A percentile compares a stretch with the other conserved stretches of the same genome.
phyloP scores from a whole-genome alignment of 2,888 invertebrate genomes.

The Byasa hedistus region DNA sequence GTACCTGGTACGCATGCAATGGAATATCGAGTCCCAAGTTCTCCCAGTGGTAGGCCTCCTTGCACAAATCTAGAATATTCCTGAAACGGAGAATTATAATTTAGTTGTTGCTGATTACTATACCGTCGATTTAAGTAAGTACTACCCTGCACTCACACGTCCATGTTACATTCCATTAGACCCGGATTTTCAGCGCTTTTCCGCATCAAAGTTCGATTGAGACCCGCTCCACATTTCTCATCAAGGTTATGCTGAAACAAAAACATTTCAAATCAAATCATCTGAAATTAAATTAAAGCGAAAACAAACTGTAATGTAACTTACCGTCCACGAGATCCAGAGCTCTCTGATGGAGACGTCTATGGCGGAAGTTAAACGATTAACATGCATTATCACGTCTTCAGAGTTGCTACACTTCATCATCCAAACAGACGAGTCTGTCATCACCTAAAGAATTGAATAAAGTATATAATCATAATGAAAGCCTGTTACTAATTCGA shows the following conservation, averaged over 20 bases:
- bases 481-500: too few relatives aligned
- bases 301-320: constrained; percentile 1
- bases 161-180: constrained; percentile 89
- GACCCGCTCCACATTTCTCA: constrained; percentile 77
- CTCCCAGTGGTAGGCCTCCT: constrained; percentile 88
- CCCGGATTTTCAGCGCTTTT: constrained; percentile 82
- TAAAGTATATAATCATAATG: too few relatives aligned
- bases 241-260: constrained; percentile 75
- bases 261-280: neutral
- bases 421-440: constrained; percentile 86
- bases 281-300: neutral
- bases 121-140: too few relatives aligned
- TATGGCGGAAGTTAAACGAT: constrained; percentile 80
- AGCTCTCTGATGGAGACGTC: constrained; percentile 73
- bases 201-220: constrained; percentile 87
- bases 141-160: constrained; percentile 74
- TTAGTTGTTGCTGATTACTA: neutral
- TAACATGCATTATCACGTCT: constrained; percentile 85
- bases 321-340: constrained; percentile 73
- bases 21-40: constrained; percentile 85
- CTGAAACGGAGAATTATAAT: constrained; percentile 57
- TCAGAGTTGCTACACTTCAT: constrained; percentile 86
- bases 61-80: constrained; percentile 83
- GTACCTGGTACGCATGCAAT: constrained; percentile 81
- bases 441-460: constrained; percentile 77